Evolutionary conservation across 2,888 invertebrate species (phyloP).

Genomic region (Polydrusus tereticollis): DNA sequence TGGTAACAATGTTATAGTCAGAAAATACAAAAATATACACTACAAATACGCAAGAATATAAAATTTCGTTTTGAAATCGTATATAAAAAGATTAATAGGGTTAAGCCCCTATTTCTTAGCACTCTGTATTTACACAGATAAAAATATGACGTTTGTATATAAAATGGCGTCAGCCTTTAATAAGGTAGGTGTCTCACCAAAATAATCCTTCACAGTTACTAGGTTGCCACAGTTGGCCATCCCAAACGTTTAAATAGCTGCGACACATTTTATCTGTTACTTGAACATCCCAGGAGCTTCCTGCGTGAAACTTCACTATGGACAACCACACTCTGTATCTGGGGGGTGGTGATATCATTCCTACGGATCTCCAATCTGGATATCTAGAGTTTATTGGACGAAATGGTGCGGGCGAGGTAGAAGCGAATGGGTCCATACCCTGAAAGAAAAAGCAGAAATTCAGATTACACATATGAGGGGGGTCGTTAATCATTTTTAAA

Average conservation of each 20-base stretch:
- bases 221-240: conserved; percentile 83
- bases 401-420: conserved; percentile 69
- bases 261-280: conserved; percentile 82
- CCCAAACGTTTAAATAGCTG: conserved; percentile 89
- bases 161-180: not conserved
- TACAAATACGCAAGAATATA: too few relatives aligned
- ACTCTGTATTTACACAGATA: too few relatives aligned
- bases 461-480: not conserved
- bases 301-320: conserved; percentile 84
- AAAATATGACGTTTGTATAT: too few relatives aligned
- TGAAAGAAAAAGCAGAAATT: conserved; percentile 66
- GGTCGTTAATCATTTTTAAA: too few relatives aligned
- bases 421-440: conserved; percentile 72
- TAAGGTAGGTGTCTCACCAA: conserved; percentile 72
- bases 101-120: too few relatives aligned
- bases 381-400: conserved; percentile 72
- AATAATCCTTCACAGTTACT: conserved; percentile 84
- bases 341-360: conserved; percentile 71
- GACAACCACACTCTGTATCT: conserved; percentile 89
- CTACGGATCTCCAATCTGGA: conserved; percentile 68
- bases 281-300: conserved; percentile 74
- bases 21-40: too few relatives aligned
- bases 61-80: too few relatives aligned
- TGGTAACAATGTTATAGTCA: too few relatives aligned
- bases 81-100: too few relatives aligned